These are phyloP conservation scores for Papilio glaucus DNA, from an alignment of 1,140 invertebrate genomes.

Conservation along the genomic window DNA sequence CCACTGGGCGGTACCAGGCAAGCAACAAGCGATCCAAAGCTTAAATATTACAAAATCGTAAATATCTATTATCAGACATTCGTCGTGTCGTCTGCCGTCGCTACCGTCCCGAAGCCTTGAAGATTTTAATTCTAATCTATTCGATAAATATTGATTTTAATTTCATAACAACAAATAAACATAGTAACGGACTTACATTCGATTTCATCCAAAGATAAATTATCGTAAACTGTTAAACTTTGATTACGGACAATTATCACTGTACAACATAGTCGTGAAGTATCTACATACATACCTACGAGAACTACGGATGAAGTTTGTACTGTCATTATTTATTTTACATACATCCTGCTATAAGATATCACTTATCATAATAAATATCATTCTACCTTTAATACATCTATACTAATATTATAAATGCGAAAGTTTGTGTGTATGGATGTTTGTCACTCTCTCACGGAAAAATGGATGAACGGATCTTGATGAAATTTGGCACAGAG, in stretches of 20 bases:
- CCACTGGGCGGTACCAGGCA: neutral
- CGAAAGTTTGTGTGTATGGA: too few relatives aligned
- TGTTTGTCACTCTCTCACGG: too few relatives aligned
- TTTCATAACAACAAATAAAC: constrained; percentile 32
- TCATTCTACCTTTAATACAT: neutral
- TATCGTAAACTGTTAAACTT: constrained; percentile 21
- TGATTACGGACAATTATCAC: constrained; percentile 13
- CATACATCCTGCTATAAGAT: neutral
- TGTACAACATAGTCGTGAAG: neutral
- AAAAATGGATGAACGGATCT: too few relatives aligned
- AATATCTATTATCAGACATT: neutral
- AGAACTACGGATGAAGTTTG: constrained; percentile 7
- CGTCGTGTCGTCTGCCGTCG: constrained; percentile 3
- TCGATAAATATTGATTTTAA: constrained; percentile 51
- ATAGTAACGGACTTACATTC: constrained; percentile 5
- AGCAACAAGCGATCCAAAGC: neutral
- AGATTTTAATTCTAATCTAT: constrained; percentile 47
- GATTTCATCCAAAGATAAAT: constrained; percentile 22
- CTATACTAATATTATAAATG: too few relatives aligned
- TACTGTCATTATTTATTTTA: constrained; percentile 7
- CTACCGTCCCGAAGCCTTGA: constrained; percentile 50
- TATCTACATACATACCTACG: neutral
- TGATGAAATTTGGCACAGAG: too few relatives aligned
- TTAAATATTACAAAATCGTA: neutral
- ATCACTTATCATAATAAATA: neutral